These are phyloP conservation scores for Hyles lineata DNA, from an alignment of 2,888 invertebrate genomes.

Conservation along the genomic window DNA sequence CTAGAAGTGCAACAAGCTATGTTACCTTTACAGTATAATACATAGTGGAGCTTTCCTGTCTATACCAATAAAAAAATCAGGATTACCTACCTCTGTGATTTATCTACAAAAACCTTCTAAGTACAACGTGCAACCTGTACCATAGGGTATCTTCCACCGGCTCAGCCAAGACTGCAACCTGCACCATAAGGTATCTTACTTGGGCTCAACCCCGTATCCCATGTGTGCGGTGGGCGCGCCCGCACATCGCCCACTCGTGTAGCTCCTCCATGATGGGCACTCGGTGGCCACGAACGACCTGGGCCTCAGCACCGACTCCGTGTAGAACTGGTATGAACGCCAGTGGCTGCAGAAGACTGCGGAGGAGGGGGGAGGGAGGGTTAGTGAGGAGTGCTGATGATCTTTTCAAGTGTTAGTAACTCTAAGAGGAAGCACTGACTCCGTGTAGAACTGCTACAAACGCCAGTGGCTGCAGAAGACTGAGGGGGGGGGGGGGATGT, in stretches of 20 bases:
- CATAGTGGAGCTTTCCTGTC: too few species aligned
- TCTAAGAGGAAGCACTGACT: conserved; percentile 72
- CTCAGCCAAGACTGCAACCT: neutral
- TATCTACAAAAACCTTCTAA: neutral
- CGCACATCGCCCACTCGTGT: conserved; percentile 71
- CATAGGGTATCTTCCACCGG: conserved; percentile 50
- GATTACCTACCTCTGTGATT: too few species aligned
- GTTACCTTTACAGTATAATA: too few species aligned
- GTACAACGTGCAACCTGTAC: neutral
- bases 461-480: conserved; percentile 88
- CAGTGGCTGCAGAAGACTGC: conserved; percentile 88
- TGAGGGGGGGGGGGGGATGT: conserved; percentile 48
- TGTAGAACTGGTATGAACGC: conserved; percentile 86
- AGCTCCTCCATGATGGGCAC: conserved; percentile 80
- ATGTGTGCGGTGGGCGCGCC: conserved; percentile 63
- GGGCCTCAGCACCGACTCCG: conserved; percentile 83
- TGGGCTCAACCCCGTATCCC: conserved; percentile 77
- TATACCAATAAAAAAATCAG: too few species aligned
- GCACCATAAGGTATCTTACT: conserved; percentile 76
- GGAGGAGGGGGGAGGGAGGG: conserved; percentile 32
- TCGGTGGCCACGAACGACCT: conserved; percentile 74
- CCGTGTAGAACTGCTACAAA: conserved; percentile 85
- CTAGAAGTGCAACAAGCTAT: too few species aligned
- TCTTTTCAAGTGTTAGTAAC: neutral
- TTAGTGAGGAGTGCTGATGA: conserved; percentile 28